These are phyloP conservation scores for Styela clava DNA, from an alignment of 23 tunicate genomes.

Conservation along the genomic window DNA sequence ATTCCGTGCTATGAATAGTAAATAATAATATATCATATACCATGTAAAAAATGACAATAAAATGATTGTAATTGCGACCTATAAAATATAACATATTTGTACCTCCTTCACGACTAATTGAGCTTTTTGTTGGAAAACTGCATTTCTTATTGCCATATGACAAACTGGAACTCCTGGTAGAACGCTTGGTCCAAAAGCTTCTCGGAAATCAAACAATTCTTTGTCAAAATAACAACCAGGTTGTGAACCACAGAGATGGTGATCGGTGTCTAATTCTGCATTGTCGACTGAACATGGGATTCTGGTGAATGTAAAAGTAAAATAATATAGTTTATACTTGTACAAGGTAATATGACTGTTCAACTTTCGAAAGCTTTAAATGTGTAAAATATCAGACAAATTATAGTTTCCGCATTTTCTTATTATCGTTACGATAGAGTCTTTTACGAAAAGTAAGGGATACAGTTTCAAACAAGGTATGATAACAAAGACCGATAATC, in stretches of 20 bases:
- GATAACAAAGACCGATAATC: too few relatives aligned
- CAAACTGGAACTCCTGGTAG: constrained; percentile 91
- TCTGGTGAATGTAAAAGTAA: constrained; percentile 16
- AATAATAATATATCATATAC: not conserved
- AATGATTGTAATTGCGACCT: too few relatives aligned
- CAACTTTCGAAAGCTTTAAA: too few relatives aligned
- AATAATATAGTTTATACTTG: not conserved
- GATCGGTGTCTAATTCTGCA: constrained; percentile 4
- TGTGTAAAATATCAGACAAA: too few relatives aligned
- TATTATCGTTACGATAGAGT: too few relatives aligned
- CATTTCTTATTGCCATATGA: constrained; percentile 73
- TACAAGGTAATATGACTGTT: too few relatives aligned
- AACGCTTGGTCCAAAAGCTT: constrained; percentile 52
- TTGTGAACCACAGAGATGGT: constrained; percentile 34
- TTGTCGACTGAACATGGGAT: constrained; percentile 54
- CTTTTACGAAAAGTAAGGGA: too few relatives aligned
- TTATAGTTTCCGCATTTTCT: too few relatives aligned
- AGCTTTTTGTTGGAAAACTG: constrained; percentile 41
- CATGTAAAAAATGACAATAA: not conserved
- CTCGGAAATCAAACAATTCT: constrained; percentile 43
- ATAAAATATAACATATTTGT: too few relatives aligned
- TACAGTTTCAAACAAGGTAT: too few relatives aligned
- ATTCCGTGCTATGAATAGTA: constrained; percentile 1
- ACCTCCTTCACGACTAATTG: constrained; percentile 30
- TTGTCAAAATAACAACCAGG: constrained; percentile 79